phyloP scores from a whole-genome alignment of 30 jellyfish, hydroid and myxozoan species.

The Mastigias papua region DNA sequence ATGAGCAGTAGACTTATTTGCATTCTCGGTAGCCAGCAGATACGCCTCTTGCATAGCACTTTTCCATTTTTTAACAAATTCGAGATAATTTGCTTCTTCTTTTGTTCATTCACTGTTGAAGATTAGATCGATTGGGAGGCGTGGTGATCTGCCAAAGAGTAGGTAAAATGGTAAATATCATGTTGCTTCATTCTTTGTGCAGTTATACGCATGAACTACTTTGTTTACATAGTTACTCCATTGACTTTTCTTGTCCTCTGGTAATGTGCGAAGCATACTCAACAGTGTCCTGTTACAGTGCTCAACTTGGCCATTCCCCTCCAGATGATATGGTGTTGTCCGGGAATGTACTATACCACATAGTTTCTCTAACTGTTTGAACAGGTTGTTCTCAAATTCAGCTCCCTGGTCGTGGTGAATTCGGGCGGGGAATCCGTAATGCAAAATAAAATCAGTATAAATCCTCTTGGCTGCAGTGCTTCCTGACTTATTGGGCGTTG shows the following conservation, averaged over 20 bases:
- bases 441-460: conserved; percentile 36
- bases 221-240: conserved; percentile 50
- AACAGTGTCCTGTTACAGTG: conserved; percentile 53
- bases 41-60: conserved; percentile 38
- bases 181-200: conserved; percentile 57
- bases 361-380: conserved; percentile 20
- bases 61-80: conserved; percentile 29
- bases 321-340: too few species aligned
- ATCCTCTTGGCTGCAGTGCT: conserved; percentile 32
- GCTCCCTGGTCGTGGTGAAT: conserved; percentile 70
- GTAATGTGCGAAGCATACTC: conserved; percentile 40
- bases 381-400: conserved; percentile 63
- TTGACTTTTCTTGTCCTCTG: conserved; percentile 28
- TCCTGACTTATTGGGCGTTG: conserved; percentile 56
- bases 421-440: conserved; percentile 61
- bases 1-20: conserved; percentile 20
- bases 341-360: conserved; percentile 40
- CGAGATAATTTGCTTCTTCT: conserved; percentile 1
- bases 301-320: too few species aligned
- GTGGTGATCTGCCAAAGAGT: conserved; percentile 67
- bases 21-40: conserved; percentile 14
- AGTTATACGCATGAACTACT: conserved; percentile 46
- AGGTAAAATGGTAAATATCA: conserved; percentile 59
- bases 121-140: conserved; percentile 14
- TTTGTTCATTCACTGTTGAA: conserved; percentile 1